phyloP scores from a whole-genome alignment of 2,113 vertebrate genomes.

The Isichthys henryi region DNA sequence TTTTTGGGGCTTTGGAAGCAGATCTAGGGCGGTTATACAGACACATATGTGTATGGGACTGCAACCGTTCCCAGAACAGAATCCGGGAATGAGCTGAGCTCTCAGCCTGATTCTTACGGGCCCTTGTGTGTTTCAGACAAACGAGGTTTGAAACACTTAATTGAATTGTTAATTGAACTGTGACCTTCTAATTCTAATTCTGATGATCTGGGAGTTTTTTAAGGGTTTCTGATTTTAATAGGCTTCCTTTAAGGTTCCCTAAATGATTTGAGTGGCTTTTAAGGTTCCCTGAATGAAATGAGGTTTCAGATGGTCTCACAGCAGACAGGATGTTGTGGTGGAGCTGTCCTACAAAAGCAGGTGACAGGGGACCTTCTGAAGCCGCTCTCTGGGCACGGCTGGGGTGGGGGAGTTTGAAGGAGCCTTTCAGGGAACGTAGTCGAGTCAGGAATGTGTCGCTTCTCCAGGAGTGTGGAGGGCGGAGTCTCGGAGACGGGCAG shows the following conservation, averaged over 20 bases:
- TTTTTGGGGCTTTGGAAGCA: neutral
- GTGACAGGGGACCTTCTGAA: neutral
- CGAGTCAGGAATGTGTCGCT: neutral
- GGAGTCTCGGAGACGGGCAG: too few species aligned
- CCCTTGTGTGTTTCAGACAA: constrained; percentile 12
- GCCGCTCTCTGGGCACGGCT: neutral
- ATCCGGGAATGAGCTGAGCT: neutral
- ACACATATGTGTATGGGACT: neutral
- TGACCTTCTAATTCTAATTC: neutral
- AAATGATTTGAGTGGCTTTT: neutral
- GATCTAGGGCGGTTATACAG: neutral
- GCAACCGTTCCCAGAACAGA: neutral
- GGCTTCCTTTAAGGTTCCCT: neutral
- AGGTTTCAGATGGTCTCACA: neutral
- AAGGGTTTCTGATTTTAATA: neutral
- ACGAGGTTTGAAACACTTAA: neutral
- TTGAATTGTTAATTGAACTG: constrained; percentile 8
- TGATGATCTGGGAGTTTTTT: neutral
- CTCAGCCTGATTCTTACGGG: neutral
- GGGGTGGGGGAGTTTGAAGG: neutral
- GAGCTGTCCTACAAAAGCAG: neutral
- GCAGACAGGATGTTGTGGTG: neutral
- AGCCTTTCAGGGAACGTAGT: neutral
- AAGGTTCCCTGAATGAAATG: neutral
- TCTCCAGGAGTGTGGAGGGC: neutral